Evolutionary conservation across 37 sponge, comb jelly and placozoan species (phyloP).

Genomic region (Chondrosia reniformis): DNA sequence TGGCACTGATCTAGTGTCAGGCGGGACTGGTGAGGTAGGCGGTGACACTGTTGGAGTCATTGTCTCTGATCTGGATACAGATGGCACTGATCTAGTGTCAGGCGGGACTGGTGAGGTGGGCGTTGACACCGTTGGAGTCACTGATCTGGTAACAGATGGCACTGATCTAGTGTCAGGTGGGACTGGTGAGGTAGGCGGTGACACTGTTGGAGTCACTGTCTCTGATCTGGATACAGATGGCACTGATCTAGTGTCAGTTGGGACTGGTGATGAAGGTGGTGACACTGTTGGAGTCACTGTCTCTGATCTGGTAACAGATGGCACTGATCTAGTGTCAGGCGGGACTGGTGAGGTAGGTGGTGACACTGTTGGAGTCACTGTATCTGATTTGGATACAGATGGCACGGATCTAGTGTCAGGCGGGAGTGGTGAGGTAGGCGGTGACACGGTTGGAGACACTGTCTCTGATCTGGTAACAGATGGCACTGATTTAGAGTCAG

Average conservation of each 20-base stretch:
- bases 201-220: not conserved
- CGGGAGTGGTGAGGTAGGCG: not conserved
- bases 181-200: not conserved
- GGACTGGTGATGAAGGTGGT: not conserved
- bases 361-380: not conserved
- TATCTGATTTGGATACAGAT: not conserved
- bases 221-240: too few relatives aligned
- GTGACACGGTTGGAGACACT: not conserved
- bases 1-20: not conserved
- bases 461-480: not conserved
- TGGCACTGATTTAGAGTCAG: too few relatives aligned
- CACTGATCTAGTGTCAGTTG: not conserved
- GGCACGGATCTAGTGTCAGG: not conserved
- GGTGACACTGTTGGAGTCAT: not conserved
- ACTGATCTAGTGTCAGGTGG: not conserved
- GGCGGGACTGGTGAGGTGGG: not conserved
- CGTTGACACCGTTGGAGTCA: not conserved
- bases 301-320: too few relatives aligned
- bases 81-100: not conserved
- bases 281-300: not conserved
- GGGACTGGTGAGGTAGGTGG: not conserved
- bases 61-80: not conserved
- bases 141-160: not conserved
- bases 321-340: not conserved
- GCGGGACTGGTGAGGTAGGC: not conserved